Evolutionary conservation across 1,140 invertebrate species (phyloP).

Genomic region (Lycorma delicatula): DNA sequence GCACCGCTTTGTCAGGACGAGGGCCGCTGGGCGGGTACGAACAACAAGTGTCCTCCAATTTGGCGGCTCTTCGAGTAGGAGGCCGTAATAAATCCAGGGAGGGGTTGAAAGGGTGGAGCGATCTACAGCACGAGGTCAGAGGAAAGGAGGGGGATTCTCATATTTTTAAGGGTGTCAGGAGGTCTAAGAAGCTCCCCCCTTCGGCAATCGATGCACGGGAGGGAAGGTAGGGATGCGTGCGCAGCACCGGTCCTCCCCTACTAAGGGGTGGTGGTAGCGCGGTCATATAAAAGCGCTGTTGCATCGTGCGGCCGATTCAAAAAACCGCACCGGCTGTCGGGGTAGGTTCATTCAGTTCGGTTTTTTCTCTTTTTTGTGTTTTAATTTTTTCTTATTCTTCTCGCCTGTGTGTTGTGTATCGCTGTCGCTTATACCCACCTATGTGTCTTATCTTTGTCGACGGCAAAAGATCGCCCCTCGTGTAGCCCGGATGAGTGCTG

Average conservation of each 20-base stretch:
- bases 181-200: conserved; percentile 11
- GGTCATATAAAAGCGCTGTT: conserved; percentile 18
- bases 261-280: background rate
- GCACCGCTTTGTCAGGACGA: too few relatives aligned
- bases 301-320: background rate
- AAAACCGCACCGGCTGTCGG: conserved; percentile 16
- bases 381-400: conserved; percentile 23
- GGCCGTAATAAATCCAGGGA: conserved; percentile 1
- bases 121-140: background rate
- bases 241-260: conserved; percentile 16
- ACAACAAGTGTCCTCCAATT: conserved; percentile 4
- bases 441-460: background rate
- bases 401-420: conserved; percentile 9
- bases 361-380: conserved; percentile 25
- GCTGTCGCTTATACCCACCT: background rate
- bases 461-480: background rate
- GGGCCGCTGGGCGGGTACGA: too few relatives aligned
- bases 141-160: conserved; percentile 11
- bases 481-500: conserved; percentile 20
- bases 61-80: background rate
- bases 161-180: conserved; percentile 19
- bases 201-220: background rate
- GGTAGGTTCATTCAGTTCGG: conserved; percentile 17
- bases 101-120: conserved; percentile 14
- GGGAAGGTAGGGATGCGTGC: conserved; percentile 19